Conservation (phyloP, 2,113 vertebrate genomes). For the Xiphophorus couchianus region DNA sequence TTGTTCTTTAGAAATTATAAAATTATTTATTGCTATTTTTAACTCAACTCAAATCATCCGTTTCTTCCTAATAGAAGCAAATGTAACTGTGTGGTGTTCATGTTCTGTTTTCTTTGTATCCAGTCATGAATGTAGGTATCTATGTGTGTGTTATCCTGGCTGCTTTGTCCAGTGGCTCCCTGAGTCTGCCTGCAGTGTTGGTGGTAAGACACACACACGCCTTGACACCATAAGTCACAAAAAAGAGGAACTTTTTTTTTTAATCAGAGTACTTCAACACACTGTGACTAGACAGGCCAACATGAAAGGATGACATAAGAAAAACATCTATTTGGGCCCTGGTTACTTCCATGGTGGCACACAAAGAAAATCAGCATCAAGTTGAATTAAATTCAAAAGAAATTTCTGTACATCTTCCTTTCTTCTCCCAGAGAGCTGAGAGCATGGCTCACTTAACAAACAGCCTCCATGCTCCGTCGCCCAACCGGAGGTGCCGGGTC, state of each 20-base stretch:
- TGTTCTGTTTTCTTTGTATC: background rate
- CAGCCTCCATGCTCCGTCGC: slow-evolving; percentile 24
- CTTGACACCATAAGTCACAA: background rate
- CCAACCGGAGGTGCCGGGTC: slow-evolving; percentile 64
- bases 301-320: no score
- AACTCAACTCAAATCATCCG: no score
- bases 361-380: background rate
- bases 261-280: no score
- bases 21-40: slow-evolving; percentile 27
- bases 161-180: slow-evolving; percentile 69
- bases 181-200: slow-evolving; percentile 67
- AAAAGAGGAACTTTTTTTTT: no score
- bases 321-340: no score
- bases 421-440: slow-evolving; percentile 39
- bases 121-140: slow-evolving; percentile 80
- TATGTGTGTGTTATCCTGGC: slow-evolving; percentile 79
- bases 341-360: background rate
- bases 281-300: no score
- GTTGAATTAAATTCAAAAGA: background rate
- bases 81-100: background rate
- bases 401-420: background rate
- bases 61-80: background rate
- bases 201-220: slow-evolving; percentile 42
- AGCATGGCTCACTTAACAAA: slow-evolving; percentile 40
- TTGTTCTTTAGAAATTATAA: background rate